phyloP scores from a whole-genome alignment of 2,113 vertebrate species.

The Abramis brama region DNA sequence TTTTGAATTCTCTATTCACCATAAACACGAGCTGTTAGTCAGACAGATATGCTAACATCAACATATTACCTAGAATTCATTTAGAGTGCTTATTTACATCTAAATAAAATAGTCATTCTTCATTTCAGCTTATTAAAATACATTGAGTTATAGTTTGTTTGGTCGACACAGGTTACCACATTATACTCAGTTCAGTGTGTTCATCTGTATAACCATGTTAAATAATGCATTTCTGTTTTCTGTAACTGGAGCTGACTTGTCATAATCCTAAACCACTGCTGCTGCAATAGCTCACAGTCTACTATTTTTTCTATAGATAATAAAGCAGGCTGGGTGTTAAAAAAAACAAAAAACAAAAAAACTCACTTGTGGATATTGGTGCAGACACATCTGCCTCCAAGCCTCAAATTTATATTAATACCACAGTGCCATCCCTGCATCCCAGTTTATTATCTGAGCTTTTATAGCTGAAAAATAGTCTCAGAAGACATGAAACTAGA shows the following conservation, averaged over 20 bases:
- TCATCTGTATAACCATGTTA: background rate
- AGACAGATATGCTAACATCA: slow-evolving; percentile 22
- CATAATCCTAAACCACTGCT: background rate
- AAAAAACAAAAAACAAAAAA: background rate
- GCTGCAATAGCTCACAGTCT: background rate
- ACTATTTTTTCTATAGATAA: slow-evolving; percentile 18
- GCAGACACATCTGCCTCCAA: background rate
- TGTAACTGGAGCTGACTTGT: background rate
- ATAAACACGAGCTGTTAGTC: slow-evolving; percentile 21
- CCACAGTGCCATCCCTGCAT: background rate
- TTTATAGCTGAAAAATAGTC: background rate
- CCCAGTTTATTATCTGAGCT: background rate
- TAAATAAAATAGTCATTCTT: slow-evolving; percentile 1
- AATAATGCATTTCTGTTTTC: slow-evolving; percentile 19
- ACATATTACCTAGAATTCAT: background rate
- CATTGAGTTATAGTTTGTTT: background rate
- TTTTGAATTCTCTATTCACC: slow-evolving; percentile 27
- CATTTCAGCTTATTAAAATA: slow-evolving; percentile 10
- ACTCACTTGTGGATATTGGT: background rate
- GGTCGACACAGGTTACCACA: background rate
- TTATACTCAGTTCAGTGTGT: background rate
- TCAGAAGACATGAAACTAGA: background rate
- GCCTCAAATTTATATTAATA: background rate
- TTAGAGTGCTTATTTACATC: background rate
- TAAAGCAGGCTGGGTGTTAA: background rate